Conservation (phyloP, 2,888 invertebrate genomes). For the Cryptocephalus primarius region DNA sequence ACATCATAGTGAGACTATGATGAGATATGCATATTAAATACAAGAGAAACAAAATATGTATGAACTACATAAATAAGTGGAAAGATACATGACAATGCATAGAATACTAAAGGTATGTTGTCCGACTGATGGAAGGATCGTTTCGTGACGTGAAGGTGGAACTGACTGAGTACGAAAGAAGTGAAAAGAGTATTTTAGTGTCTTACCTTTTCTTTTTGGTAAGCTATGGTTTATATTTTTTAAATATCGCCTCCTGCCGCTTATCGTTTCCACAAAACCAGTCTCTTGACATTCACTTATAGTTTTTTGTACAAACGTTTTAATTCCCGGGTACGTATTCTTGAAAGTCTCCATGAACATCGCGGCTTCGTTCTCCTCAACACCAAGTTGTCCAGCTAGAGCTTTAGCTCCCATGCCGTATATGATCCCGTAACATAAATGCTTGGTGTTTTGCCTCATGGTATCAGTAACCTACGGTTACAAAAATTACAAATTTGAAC, state of each 20-base stretch:
- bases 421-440: constrained; percentile 92
- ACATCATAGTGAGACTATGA: no score
- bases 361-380: constrained; percentile 68
- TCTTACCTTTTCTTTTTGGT: no score
- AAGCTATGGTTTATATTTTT: constrained; percentile 55
- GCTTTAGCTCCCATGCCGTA: constrained; percentile 91
- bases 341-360: constrained; percentile 74
- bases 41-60: no score
- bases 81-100: no score
- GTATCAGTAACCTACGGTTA: constrained; percentile 54
- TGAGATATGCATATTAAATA: no score
- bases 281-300: constrained; percentile 49
- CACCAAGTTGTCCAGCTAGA: constrained; percentile 66
- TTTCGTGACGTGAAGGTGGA: no score
- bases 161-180: no score
- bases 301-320: constrained; percentile 46
- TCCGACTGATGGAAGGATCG: no score
- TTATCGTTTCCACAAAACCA: constrained; percentile 78
- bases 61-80: no score
- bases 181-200: no score
- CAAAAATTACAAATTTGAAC: not conserved
- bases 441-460: constrained; percentile 78
- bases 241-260: constrained; percentile 67
- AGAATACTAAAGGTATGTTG: no score
- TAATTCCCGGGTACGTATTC: constrained; percentile 61